Evolutionary conservation across 2,797 vertebrate species (phyloP), one percentile per base, ranked within the genome.

Genomic region (Amniataba percoides): DNA sequence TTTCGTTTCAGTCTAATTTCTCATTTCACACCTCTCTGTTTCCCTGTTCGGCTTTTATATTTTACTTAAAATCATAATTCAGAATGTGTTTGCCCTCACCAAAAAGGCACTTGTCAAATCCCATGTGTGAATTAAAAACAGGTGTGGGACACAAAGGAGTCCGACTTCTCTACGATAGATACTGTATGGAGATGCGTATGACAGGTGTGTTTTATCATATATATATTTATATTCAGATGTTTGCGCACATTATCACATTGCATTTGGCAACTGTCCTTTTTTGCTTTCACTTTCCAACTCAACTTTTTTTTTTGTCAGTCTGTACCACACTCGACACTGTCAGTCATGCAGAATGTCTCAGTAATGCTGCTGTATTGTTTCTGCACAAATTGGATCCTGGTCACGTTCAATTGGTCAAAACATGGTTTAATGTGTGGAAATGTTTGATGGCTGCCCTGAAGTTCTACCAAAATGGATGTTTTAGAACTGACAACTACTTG

Each of bases 21-120:
- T 84, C 68, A 81, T 74, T 78, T 83, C 73, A 87, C 78, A 80
- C 71, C 60, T 70, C 39, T 81, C 16, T 71, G 34, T 85, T 66
- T 75, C 43, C 3, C 19, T 18, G 42, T 53, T 67, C 13, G 2
- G 14, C 43, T 27, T 36, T 60, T 64, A 58, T 46, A 18, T 51
- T 67, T 58, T 46, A 70, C 61, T 64, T 51, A 14, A 11, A 74
- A 43, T 68, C 42, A 64, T 66, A 62, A 71, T 74, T 78, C 25
- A 73, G 27, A 68, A 52, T 59, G 13, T 42, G 59, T 82, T 74
- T 78, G 58, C 40, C 45, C 67, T 51, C 55, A 52, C 6, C 49
- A 55, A 67, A 78, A 27, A 61, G 55, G n/a, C 56, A 42, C 21
- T 70, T 55, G 61, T 45, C 5, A 56, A 83, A 70, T 53, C 67